phyloP scores from a whole-genome alignment of 2,888 invertebrate genomes.

The Calliphora vomitoria region DNA sequence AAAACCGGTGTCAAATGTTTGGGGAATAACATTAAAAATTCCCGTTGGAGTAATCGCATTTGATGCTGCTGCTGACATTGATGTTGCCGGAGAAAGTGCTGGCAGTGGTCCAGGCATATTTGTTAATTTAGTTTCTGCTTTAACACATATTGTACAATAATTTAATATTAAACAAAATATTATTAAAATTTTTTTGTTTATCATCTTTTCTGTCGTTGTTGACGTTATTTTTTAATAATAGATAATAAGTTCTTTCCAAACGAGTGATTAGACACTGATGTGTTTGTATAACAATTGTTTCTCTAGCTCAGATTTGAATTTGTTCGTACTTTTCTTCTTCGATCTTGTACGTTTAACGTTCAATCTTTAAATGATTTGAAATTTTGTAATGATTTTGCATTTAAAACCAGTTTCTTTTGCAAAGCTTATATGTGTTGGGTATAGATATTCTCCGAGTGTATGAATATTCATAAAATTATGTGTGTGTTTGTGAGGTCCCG shows the following conservation, averaged over 20 bases:
- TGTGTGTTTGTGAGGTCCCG: constrained; percentile 38
- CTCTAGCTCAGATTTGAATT: constrained; percentile 16
- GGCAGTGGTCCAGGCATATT: constrained; percentile 44
- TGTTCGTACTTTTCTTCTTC: constrained; percentile 3
- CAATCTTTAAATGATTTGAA: constrained; percentile 62
- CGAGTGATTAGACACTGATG: constrained; percentile 10
- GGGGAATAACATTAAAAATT: constrained; percentile 77
- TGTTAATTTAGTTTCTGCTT: constrained; percentile 33
- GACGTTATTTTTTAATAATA: constrained; percentile 10
- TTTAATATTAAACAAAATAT: constrained; percentile 51
- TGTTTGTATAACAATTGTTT: constrained; percentile 20
- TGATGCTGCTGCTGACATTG: constrained; percentile 37
- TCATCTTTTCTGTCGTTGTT: constrained; percentile 33
- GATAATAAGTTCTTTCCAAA: constrained; percentile 34
- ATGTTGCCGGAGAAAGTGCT: constrained; percentile 27
- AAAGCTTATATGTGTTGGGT: constrained; percentile 38
- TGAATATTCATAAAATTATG: constrained; percentile 8
- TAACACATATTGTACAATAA: constrained; percentile 29
- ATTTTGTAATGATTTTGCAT: constrained; percentile 64
- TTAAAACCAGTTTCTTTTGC: constrained; percentile 68
- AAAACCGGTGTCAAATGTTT: constrained; percentile 54
- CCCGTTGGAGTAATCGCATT: constrained; percentile 77
- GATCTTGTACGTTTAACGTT: constrained; percentile 50
- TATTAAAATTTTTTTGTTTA: constrained; percentile 21
- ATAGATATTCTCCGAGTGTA: constrained; percentile 2